Conservation (phyloP, 2,797 vertebrate species). For the Iguana delicatissima region DNA sequence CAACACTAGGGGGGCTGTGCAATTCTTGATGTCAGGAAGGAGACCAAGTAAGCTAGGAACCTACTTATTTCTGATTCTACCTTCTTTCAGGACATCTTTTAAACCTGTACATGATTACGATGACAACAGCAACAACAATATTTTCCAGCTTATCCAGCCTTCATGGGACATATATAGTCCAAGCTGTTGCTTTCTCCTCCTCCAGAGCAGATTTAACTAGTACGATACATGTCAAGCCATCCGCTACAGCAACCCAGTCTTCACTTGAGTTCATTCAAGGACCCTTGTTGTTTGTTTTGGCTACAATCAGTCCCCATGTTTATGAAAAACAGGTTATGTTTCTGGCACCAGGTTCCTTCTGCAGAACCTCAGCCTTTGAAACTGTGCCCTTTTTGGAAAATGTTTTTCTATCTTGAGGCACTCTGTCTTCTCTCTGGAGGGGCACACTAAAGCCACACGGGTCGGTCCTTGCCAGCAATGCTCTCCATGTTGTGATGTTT, state of each 20-base stretch:
- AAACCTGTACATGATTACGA: no score
- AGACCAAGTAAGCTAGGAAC: background rate
- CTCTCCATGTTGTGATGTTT: no score
- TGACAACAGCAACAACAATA: no score
- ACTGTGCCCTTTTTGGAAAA: constrained; percentile 72
- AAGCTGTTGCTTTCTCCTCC: background rate
- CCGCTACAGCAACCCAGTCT: constrained; percentile 63
- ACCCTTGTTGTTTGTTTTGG: constrained; percentile 78
- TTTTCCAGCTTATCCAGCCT: background rate
- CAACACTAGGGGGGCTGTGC: no score
- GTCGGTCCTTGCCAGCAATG: background rate
- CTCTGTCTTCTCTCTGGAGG: constrained; percentile 60
- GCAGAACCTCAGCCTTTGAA: constrained; percentile 73
- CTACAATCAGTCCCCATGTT: constrained; percentile 72
- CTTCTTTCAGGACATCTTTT: background rate
- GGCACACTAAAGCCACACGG: constrained; percentile 46
- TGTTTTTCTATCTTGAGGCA: constrained; percentile 62
- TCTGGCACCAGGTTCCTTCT: constrained; percentile 82
- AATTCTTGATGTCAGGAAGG: no score
- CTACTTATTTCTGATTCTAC: background rate
- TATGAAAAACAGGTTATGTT: constrained; percentile 86
- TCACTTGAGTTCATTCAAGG: constrained; percentile 76
- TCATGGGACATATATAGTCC: background rate
- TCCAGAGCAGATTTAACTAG: constrained; percentile 41
- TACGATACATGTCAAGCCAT: constrained; percentile 47